These are phyloP conservation scores for Chydorus sphaericus DNA, from an alignment of 2,888 invertebrate genomes.

Conservation along the genomic window DNA sequence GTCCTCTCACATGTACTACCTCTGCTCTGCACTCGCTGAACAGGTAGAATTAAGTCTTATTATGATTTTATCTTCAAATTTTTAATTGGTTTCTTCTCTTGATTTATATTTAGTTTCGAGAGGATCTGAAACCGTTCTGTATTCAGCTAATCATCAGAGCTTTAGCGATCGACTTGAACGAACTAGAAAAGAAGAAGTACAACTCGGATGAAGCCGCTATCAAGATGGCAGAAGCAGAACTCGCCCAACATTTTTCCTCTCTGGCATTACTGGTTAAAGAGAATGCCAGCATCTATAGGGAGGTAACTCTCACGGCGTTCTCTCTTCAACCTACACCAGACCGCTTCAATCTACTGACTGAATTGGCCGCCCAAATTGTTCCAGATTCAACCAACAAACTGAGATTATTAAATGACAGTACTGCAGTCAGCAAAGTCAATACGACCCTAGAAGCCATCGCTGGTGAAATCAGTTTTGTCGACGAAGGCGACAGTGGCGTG, in stretches of 20 bases:
- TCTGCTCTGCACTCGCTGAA: conserved; percentile 37
- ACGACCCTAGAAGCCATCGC: conserved; percentile 1
- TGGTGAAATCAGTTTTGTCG: background rate
- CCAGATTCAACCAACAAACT: background rate
- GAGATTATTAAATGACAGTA: background rate
- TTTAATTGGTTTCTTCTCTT: background rate
- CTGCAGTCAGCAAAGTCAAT: background rate
- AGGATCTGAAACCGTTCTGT: conserved; percentile 42
- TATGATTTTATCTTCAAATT: no score
- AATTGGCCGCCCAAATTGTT: background rate
- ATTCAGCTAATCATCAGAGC: conserved; percentile 59
- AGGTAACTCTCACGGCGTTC: conserved; percentile 60
- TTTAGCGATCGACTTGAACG: conserved; percentile 59
- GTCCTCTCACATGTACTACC: conserved; percentile 47
- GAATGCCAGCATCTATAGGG: conserved; percentile 46
- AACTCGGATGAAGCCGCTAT: conserved; percentile 33
- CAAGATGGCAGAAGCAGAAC: conserved; percentile 37
- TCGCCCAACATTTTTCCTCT: conserved; percentile 46
- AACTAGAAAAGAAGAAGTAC: conserved; percentile 48
- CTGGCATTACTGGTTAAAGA: conserved; percentile 43
- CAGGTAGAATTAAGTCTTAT: conserved; percentile 26
- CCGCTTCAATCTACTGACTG: background rate
- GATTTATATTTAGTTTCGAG: conserved; percentile 22
- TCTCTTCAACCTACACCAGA: conserved; percentile 50
- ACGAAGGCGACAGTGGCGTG: conserved; percentile 14